Evolutionary conservation across 2,113 vertebrate species (phyloP), one percentile per base, ranked within the genome.

Genomic region (Pelusios castaneus): DNA sequence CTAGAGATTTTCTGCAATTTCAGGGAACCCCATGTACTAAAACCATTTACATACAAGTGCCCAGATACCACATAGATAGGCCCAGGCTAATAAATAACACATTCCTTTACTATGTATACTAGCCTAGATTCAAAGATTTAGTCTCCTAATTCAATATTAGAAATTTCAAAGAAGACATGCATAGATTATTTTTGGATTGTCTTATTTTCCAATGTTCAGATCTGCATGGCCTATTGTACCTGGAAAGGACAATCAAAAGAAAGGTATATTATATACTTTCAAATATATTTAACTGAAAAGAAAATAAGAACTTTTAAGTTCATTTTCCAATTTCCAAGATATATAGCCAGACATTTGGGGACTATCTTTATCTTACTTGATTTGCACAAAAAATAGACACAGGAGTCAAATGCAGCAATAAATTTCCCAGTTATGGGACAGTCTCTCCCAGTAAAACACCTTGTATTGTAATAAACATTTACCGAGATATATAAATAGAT

Each of bases 401-500:
- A 84, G 91, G 85, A 17, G 2, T 93, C 31, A 0, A 3, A 6
- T 38, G 70, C 70, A 80, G 75, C 58, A 91, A 89, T 88, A 88
- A 34, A 85, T 81, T 92, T 91, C 88, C 92, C 88, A 91, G 82
- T 89, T 90, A 84, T 76, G 80, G 76, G 70, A 86, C 79, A 92
- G 87, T 87, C 82, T 90, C 91, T 86, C 89, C 84, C 34, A 49
- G 70, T 25, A 41, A 95, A 91, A 34, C 85, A 92, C 75, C 85
- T 77, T 85, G 77, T 31, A 83, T 56, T 87, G 70, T 82, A 92
- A 83, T 80, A 83, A 93, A 94, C 90, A 89, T 80, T 90, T 49
- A 75, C 10, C 82, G 82, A 84, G 45, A 89, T 94, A 85, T 92
- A 91, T 95, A 95, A 96, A 95, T 95, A 90, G 89, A 92, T 87